A percentile compares a stretch with the other conserved stretches of the same genome.
These are phyloP conservation scores for Megaceryle maxima DNA, from an alignment of 2,113 vertebrate species.

Conservation along the genomic window DNA sequence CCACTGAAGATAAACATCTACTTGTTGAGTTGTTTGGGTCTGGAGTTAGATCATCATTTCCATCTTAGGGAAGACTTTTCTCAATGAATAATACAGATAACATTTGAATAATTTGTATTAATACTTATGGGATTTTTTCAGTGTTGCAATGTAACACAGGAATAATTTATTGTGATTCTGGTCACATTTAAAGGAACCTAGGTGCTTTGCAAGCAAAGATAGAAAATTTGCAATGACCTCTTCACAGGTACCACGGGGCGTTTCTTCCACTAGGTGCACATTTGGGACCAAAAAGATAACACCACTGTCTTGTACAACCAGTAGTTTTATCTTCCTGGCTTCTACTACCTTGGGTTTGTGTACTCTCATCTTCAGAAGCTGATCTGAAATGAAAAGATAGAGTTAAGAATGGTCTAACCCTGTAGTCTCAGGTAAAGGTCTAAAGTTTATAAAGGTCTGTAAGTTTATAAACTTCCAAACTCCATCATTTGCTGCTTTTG, in stretches of 20 bases:
- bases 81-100: background rate
- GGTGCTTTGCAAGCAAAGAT: background rate
- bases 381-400: background rate
- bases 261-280: background rate
- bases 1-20: background rate
- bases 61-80: background rate
- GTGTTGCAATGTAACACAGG: background rate
- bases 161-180: background rate
- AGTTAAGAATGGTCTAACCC: background rate
- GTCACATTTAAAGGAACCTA: background rate
- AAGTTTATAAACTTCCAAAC: background rate
- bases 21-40: background rate
- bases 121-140: background rate
- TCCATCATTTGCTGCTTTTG: background rate
- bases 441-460: background rate
- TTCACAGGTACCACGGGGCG: background rate
- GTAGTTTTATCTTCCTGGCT: background rate
- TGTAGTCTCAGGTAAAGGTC: background rate
- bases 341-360: background rate
- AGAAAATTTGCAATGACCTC: background rate
- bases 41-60: background rate
- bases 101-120: background rate
- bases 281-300: background rate
- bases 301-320: background rate
- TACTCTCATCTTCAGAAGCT: background rate